Percentiles rank a stretch among this genome's conserved stretches.
Evolutionary conservation across 2,113 vertebrate species (phyloP).

Genomic region (Nannospalax galili): DNA sequence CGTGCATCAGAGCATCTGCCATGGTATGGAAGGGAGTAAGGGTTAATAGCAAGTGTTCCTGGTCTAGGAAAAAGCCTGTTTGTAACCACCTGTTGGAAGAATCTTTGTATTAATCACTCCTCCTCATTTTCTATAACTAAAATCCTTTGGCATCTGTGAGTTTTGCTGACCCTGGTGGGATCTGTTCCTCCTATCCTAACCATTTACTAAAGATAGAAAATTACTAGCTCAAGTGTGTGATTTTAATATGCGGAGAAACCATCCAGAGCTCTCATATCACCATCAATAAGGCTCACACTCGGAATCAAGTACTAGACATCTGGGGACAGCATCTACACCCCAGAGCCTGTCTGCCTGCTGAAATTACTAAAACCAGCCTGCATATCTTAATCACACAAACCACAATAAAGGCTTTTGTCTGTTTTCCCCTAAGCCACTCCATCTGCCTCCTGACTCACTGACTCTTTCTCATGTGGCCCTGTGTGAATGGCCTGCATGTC

Average conservation of each 20-base stretch:
- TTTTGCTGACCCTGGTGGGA: not conserved
- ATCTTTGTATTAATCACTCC: not conserved
- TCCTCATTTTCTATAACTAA: slow-evolving; percentile 11
- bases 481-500: not conserved
- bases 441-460: not conserved
- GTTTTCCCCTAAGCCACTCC: not conserved
- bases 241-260: not conserved
- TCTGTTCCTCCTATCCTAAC: not conserved
- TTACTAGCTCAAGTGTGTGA: not conserved
- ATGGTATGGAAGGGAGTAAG: not conserved
- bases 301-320: not conserved
- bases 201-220: not conserved
- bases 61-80: not conserved
- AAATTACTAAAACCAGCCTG: not conserved
- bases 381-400: not conserved
- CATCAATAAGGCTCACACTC: not conserved
- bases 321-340: not conserved
- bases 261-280: not conserved
- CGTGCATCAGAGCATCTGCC: not conserved
- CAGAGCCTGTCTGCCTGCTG: not conserved
- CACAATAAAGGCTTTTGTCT: not conserved
- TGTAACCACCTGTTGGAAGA: not conserved
- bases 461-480: not conserved
- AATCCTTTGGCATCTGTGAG: not conserved
- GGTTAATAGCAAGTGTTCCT: not conserved